Percentiles rank a stretch among this genome's conserved stretches.
phyloP scores from a whole-genome alignment of 2,797 vertebrate genomes.

The Chelon auratus region DNA sequence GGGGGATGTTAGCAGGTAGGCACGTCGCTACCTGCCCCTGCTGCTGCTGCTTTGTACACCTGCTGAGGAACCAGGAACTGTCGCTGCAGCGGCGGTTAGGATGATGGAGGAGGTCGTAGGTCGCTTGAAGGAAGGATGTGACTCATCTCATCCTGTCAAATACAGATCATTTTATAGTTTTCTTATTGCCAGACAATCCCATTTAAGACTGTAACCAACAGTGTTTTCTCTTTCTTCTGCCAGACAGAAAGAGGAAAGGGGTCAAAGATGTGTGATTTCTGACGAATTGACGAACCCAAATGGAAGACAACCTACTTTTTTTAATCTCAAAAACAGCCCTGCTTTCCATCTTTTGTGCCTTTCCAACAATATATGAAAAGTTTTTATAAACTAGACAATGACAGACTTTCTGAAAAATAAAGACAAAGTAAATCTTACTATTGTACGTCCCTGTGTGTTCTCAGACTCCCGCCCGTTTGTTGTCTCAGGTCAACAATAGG shows the following conservation, averaged over 20 bases:
- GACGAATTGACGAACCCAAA: too few species aligned
- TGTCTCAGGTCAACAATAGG: constrained; percentile 40
- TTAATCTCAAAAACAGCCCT: too few species aligned
- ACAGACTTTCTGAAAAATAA: too few species aligned
- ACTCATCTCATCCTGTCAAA: background rate
- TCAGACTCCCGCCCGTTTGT: constrained; percentile 18
- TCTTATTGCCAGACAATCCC: background rate
- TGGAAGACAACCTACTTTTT: too few species aligned
- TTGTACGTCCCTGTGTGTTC: background rate
- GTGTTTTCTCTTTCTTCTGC: background rate
- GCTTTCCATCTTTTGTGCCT: too few species aligned
- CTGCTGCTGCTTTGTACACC: constrained; percentile 62
- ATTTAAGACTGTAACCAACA: background rate
- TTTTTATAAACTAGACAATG: too few species aligned
- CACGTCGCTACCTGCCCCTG: constrained; percentile 35
- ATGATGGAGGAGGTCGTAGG: constrained; percentile 44
- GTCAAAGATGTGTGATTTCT: too few species aligned
- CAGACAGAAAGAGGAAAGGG: too few species aligned
- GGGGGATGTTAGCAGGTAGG: constrained; percentile 38
- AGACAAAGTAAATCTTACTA: too few species aligned
- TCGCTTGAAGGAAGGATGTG: constrained; percentile 1
- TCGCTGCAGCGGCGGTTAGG: constrained; percentile 17
- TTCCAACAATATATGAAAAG: too few species aligned
- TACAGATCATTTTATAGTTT: background rate
- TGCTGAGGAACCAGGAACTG: constrained; percentile 61